These are phyloP conservation scores for Pemphredon lugubris DNA, from an alignment of 2,888 invertebrate genomes.

Conservation along the genomic window DNA sequence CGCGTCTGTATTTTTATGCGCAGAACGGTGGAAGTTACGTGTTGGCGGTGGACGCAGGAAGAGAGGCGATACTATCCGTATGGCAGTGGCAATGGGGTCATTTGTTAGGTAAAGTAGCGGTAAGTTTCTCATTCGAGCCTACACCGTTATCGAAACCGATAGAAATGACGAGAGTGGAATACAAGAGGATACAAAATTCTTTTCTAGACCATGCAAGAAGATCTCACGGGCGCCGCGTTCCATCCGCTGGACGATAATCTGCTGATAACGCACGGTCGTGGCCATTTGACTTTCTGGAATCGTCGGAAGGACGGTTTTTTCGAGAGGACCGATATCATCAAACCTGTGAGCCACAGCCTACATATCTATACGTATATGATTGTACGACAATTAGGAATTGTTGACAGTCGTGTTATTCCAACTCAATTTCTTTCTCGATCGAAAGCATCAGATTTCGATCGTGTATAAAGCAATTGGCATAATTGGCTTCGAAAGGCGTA, in stretches of 20 bases:
- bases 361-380: too few relatives aligned
- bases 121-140: too few relatives aligned
- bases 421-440: too few relatives aligned
- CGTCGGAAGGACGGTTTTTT: slow-evolving; percentile 94
- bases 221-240: slow-evolving; percentile 93
- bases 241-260: slow-evolving; percentile 95
- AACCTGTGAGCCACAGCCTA: slow-evolving; percentile 83
- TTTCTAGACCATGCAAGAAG: slow-evolving; percentile 92
- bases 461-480: too few relatives aligned
- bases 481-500: too few relatives aligned
- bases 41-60: slow-evolving; percentile 92
- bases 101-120: slow-evolving; percentile 95
- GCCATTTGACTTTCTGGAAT: slow-evolving; percentile 96
- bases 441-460: too few relatives aligned
- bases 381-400: too few relatives aligned
- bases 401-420: too few relatives aligned
- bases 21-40: slow-evolving; percentile 96
- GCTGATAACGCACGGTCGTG: slow-evolving; percentile 94
- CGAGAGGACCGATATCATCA: slow-evolving; percentile 93
- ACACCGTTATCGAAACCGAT: too few relatives aligned
- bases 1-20: slow-evolving; percentile 42
- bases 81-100: slow-evolving; percentile 98
- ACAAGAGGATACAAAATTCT: background rate
- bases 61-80: slow-evolving; percentile 94
- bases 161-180: too few relatives aligned